Base-by-base conservation (phyloP, 2,113 vertebrate species). In the Hucho hucho region DNA sequence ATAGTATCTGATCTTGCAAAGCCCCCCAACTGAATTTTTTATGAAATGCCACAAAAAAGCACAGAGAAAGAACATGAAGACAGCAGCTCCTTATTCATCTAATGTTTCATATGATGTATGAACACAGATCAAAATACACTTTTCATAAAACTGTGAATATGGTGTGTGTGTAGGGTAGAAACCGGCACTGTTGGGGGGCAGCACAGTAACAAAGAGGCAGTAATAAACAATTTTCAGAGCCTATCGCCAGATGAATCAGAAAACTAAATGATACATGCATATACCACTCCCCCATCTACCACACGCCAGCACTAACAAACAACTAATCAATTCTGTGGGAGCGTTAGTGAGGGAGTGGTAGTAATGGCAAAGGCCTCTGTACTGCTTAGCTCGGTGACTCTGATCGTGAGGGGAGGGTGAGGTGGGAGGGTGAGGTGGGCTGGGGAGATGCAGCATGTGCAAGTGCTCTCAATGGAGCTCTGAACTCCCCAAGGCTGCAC, bases 291-390 rank as follows among this genome's bases (percentile, higher is more conserved):
- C 32, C 32, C 32, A 32, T 32, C 32, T 32, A 6, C 32, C 32
- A 32, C 6, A 32, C 32, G 6, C 32, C 32, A 32, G 32, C 32
- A 32, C 32, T 32, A 7, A 32, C 32, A 32, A 32, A 32, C 6
- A 32, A 32, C 32, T 32, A 32, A 29, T 29, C 29, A 29, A 5
- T 29, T 29, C 29, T 3, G 32, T 37, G 32, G 6, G 61, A 72
- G 64, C 72, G 85, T 74, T 74, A 43, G 71, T 7, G 47, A 69
- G 70, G 56, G 58, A 68, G 70, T 26, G 20, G 59, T 74, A 65
- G 76, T 81, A 83, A 85, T 87, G 85, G 83, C 85, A 67, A 14
- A 78, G 79, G 79, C 82, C 83, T 78, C 85, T 85, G 84, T 79
- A 68, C 80, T 79, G 86, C 85, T 82, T 81, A 84, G 84, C 76